Evolutionary conservation across 2,888 invertebrate species (phyloP).

Genomic region (Synanthedon tipuliformis): DNA sequence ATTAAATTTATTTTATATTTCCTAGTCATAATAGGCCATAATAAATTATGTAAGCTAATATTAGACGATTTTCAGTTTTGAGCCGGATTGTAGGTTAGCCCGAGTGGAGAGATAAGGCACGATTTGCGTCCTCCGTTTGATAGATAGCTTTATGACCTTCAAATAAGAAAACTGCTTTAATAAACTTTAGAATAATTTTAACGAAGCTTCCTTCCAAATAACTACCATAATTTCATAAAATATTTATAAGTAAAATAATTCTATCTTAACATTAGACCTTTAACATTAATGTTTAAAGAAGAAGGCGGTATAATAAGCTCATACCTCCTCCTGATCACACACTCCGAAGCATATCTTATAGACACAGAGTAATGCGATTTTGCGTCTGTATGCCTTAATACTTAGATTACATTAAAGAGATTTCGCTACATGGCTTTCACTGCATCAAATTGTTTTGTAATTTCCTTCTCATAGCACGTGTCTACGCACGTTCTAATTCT

Average conservation of each 20-base stretch:
- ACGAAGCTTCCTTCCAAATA: not conserved
- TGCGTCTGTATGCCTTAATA: too few relatives aligned
- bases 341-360: too few relatives aligned
- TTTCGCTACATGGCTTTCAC: too few relatives aligned
- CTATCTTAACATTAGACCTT: too few relatives aligned
- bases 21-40: conserved; percentile 7
- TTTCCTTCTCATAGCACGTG: conserved; percentile 4
- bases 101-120: conserved; percentile 28
- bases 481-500: conserved; percentile 29
- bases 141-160: conserved; percentile 21
- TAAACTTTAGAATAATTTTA: not conserved
- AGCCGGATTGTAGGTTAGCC: conserved; percentile 10
- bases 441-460: not conserved
- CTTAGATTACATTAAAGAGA: too few relatives aligned
- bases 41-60: conserved; percentile 23
- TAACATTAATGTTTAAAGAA: too few relatives aligned
- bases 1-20: not conserved
- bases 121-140: conserved; percentile 6
- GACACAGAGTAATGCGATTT: too few relatives aligned
- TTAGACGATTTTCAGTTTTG: conserved; percentile 20
- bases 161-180: conserved; percentile 7
- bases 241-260: too few relatives aligned
- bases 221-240: too few relatives aligned
- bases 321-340: too few relatives aligned
- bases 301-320: too few relatives aligned